Evolutionary conservation across 2,797 vertebrate genomes (phyloP), one percentile per base, ranked within the genome.

Genomic region (Falco naumanni): DNA sequence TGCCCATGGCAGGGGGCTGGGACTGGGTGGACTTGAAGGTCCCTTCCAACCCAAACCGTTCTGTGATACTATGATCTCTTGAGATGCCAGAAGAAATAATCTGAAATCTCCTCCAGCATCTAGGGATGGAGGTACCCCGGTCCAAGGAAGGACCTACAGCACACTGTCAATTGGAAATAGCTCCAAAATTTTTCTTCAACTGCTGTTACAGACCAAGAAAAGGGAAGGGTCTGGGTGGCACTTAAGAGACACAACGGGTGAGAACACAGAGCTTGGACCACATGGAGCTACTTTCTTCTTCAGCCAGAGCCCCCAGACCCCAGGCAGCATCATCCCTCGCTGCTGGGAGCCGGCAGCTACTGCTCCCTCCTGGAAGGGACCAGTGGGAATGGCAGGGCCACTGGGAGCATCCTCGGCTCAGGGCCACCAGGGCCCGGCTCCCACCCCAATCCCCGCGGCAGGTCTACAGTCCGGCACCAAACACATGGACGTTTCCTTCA

Each of bases 291-390:
- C 31, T 16, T 22, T 22, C 60, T 51, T 16, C 68, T 22, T 60
- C 65, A 51, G 37, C 24, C 41, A 25, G 56, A 56, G n/a, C 26
- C 48, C 26, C n/a, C 20, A 25, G 1, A 6, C 6, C 31, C 64
- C 39, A 12, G 0, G 6, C 33, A 37, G 53, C 60, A 66, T 22
- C 54, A 18, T 2, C n/a, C n/a, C 10, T 48, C 1, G 0, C n/a
- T 28, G 53, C 77, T 39, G 41, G 37, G 16, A 61, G 25, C 57
- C 14, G 41, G 41, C 41, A 14, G 41, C 11, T 41, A 41, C 22
- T 1, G 3, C 17, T 39, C 43, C 51, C 43, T 54, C 37, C 48
- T 7, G 39, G 25, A 29, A 34, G 51, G 59, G 21, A 61, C 1
- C 34, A 33, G 89, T 7, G 10, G 75, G 63, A 31, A 11, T 4